Conservation (phyloP, 2,888 invertebrate genomes). For the Trissonchulus sp. region DNA sequence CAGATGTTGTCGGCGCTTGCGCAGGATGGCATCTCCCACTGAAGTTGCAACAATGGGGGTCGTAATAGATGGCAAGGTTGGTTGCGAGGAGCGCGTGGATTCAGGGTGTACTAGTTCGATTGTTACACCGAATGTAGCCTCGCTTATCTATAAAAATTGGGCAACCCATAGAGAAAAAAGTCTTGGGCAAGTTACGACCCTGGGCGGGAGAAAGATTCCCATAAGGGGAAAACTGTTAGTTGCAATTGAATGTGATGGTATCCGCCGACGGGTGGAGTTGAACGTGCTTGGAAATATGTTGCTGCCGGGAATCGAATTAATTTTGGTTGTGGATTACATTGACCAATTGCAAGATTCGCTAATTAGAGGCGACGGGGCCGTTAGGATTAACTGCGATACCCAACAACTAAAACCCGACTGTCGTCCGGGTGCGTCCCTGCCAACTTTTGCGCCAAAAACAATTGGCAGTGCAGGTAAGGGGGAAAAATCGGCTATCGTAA, state of each 20-base stretch:
- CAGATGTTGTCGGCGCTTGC: constrained; percentile 8
- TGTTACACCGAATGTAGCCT: neutral
- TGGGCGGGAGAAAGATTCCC: neutral
- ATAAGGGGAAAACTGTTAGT: neutral
- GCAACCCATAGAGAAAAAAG: neutral
- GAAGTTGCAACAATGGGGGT: constrained; percentile 4
- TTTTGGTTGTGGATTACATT: neutral
- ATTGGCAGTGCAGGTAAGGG: neutral
- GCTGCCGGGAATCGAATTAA: neutral
- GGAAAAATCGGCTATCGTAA: neutral
- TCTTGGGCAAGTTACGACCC: neutral
- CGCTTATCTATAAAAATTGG: neutral
- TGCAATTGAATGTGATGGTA: neutral
- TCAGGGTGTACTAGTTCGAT: neutral
- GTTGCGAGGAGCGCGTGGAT: neutral
- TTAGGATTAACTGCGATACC: neutral
- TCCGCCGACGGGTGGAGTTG: neutral
- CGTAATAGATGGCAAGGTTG: neutral
- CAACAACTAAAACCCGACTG: neutral
- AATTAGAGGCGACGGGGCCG: neutral
- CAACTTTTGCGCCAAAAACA: neutral
- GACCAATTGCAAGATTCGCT: neutral
- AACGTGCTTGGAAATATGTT: constrained; percentile 4
- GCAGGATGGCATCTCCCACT: constrained; percentile 1
- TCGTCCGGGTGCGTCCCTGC: neutral